Evolutionary conservation across 2,113 vertebrate genomes (phyloP), one percentile per base, ranked within the genome.

Genomic region (Vulpes ferrilata): DNA sequence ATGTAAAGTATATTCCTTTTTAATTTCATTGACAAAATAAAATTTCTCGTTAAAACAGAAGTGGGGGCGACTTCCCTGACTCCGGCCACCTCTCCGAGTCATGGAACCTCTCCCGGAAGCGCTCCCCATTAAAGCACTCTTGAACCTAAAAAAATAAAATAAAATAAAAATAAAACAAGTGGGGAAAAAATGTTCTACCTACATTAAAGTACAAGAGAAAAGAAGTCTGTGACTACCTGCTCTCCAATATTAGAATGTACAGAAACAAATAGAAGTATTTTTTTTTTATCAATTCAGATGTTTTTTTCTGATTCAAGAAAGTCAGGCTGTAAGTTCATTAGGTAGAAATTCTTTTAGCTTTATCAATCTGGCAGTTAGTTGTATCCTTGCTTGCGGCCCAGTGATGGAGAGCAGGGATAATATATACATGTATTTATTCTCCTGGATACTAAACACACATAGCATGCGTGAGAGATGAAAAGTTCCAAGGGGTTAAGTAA

Each of bases 21-120:
- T 85, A 83, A 71, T 71, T 95, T 92, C 59, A 89, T 32, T 83
- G 74, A 83, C n/a, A 96, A 67, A 55, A 60, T 87, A 69, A 84
- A 71, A 65, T 82, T 86, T 90, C n/a, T 69, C 10, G 20, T 64
- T 90, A 55, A 81, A 84, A 92, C 17, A 62, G 60, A 81, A 83
- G 25, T 82, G 11, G 8, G 15, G 43, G 43, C 7, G 43, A 43
- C 43, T 43, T 43, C 43, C 43, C 43, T 43, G 43, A 43, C 6
- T 43, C 43, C 6, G 43, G 43, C 43, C 43, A 43, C 43, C 43
- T 43, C 43, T 43, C 43, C 7, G 43, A 43, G 43, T 43, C 43
- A 43, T 43, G 43, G 43, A 43, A 43, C 43, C 43, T 43, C 43
- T 43, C 43, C 43, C 1, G 43, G 43, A 7, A 43, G 43, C 43